Base-by-base conservation (phyloP, 2,113 vertebrate genomes). In the Ptychochromis oligacanthus region DNA sequence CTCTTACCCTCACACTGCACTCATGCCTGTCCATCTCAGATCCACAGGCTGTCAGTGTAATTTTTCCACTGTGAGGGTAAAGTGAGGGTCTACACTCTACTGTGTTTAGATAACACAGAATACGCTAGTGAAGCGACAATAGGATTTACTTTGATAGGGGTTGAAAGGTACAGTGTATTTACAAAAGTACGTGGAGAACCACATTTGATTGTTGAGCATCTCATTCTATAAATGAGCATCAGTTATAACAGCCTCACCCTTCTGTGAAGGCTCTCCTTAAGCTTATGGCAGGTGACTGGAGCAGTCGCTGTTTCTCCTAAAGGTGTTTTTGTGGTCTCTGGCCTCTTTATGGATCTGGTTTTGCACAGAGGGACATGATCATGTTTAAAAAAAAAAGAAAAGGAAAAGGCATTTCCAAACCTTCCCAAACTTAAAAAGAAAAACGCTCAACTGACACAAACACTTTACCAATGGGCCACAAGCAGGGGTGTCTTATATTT, bases 51-150 rank as follows among this genome's bases (percentile, higher is more conserved):
- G 28, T 9, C 55, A 52, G 89, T 17, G 76, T 72, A 6, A 75
- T 72, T 84, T 90, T 89, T 88, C 80, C 83, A 88, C 65, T 74
- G 72, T 79, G 17, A 87, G 67, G 60, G 75, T 81, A 22, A 78
- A 85, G 70, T 46, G 57, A 90, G 59, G 86, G 60, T 84, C 79
- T 2, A 3, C 28, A 49, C 67, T 74, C 56, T 4, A 12, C 72
- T 75, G 75, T 87, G 82, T 93, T 90, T 86, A 82, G 75, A 81
- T 91, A 91, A 91, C 85, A 88, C 40, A 56, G n/a, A 75, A 36
- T 80, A 61, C 38, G 84, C 80, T 84, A 54, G 72, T 76, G 12
- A 86, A 64, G 78, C 88, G 56, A 28, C 57, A 59, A 78, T 34
- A 79, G 72, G 6, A 17, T 56, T 67, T 67, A 17, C 11, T 80